phyloP scores from a whole-genome alignment of 2,113 vertebrate species.

The Noctilio leporinus region DNA sequence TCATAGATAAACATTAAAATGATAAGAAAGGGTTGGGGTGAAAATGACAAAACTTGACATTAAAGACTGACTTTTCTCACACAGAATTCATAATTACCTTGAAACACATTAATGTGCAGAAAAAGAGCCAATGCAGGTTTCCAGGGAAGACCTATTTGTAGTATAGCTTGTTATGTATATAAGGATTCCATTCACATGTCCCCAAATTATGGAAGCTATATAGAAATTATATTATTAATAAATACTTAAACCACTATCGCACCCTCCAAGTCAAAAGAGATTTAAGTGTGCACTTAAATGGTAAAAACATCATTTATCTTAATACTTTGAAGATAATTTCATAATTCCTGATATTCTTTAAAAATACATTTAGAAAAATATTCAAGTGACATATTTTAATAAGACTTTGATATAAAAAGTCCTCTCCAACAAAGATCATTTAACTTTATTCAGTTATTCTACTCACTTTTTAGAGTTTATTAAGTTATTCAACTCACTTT shows the following conservation, averaged over 20 bases:
- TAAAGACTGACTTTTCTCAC: not conserved
- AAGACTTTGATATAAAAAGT: not conserved
- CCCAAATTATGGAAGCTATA: not conserved
- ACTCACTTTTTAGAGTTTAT: not conserved
- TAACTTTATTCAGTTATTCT: not conserved
- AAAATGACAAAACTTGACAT: not conserved
- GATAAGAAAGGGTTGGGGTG: not conserved
- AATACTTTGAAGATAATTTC: not conserved
- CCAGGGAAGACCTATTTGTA: not conserved
- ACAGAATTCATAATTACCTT: not conserved
- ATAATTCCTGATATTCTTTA: not conserved
- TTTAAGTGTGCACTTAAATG: not conserved
- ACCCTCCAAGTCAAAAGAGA: not conserved
- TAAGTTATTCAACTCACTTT: not conserved
- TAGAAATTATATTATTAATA: not conserved
- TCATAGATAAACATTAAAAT: not conserved
- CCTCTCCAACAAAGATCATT: not conserved
- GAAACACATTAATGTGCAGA: not conserved
- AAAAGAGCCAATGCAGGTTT: not conserved
- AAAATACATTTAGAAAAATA: not conserved
- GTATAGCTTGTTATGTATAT: not conserved
- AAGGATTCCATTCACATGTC: not conserved
- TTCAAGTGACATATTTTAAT: not conserved
- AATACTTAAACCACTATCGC: not conserved
- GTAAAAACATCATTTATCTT: not conserved